Conservation (phyloP, 1,140 invertebrate species). For the Frieseomelitta varia region DNA sequence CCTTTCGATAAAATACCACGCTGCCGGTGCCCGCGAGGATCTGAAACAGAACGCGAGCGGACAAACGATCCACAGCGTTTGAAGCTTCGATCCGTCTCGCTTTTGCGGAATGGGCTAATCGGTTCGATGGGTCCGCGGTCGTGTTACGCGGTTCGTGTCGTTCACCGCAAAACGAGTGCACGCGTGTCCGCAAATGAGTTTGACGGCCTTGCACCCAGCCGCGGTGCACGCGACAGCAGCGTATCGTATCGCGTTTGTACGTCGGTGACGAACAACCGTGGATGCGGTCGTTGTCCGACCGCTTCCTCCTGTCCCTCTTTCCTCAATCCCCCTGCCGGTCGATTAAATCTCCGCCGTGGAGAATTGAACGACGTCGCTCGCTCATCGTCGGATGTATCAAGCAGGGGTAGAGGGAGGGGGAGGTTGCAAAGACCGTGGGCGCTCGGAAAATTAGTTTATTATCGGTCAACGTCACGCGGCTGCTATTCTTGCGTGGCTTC, state of each 20-base stretch:
- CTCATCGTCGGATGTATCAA: neutral
- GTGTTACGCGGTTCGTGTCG: constrained; percentile 5
- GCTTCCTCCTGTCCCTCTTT: neutral
- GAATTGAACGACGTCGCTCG: neutral
- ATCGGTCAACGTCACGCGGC: neutral
- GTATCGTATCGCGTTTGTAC: neutral
- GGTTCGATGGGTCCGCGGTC: constrained; percentile 19
- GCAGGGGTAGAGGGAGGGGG: too few species aligned
- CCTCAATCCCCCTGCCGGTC: too few species aligned
- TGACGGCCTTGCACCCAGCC: constrained; percentile 13
- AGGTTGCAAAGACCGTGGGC: neutral
- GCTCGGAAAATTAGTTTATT: constrained; percentile 11
- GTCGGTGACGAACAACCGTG: neutral
- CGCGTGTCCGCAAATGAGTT: constrained; percentile 34
- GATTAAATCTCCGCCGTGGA: constrained; percentile 12
- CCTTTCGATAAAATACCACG: neutral
- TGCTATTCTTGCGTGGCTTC: neutral
- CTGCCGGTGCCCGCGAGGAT: too few species aligned
- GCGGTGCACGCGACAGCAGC: neutral
- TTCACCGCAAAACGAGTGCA: constrained; percentile 34
- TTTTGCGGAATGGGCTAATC: constrained; percentile 18
- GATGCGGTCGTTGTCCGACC: constrained; percentile 3
- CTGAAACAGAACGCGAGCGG: too few species aligned
- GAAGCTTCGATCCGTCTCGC: constrained; percentile 9
- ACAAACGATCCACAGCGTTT: too few species aligned